These are phyloP conservation scores for Thamnophis sirtalis DNA, from an alignment of 2,113 vertebrate genomes.

Conservation along the genomic window DNA sequence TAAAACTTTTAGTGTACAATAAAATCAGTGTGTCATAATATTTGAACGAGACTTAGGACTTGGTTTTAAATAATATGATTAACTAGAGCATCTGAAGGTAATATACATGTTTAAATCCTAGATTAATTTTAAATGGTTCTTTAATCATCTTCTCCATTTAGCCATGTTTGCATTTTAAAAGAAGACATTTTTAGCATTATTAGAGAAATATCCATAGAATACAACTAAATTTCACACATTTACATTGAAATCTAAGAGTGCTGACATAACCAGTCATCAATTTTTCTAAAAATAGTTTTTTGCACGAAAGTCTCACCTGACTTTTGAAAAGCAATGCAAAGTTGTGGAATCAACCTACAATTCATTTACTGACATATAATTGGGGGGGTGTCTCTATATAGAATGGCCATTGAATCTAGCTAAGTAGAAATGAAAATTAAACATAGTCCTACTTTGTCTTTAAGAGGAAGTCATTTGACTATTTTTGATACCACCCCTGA, in stretches of 20 bases:
- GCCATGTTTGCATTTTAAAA: background rate
- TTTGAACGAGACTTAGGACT: background rate
- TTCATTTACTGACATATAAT: background rate
- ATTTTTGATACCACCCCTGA: background rate
- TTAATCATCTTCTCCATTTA: background rate
- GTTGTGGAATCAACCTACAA: background rate
- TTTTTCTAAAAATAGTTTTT: background rate
- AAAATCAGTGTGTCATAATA: background rate
- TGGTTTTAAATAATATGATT: background rate
- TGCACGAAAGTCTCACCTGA: background rate
- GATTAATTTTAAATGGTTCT: background rate
- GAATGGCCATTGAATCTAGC: background rate
- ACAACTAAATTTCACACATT: background rate
- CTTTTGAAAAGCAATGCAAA: background rate
- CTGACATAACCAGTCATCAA: background rate
- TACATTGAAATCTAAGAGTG: background rate
- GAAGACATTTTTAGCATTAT: background rate
- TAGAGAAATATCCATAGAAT: background rate
- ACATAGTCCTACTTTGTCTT: background rate
- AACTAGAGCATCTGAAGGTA: background rate
- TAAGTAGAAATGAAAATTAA: background rate
- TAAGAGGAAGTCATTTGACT: background rate
- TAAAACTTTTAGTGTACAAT: background rate
- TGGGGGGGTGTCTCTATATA: background rate
- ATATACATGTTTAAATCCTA: background rate